Percentiles rank a stretch among this genome's conserved stretches.
phyloP scores from a whole-genome alignment of 2,113 vertebrate genomes.

The Strix uralensis region DNA sequence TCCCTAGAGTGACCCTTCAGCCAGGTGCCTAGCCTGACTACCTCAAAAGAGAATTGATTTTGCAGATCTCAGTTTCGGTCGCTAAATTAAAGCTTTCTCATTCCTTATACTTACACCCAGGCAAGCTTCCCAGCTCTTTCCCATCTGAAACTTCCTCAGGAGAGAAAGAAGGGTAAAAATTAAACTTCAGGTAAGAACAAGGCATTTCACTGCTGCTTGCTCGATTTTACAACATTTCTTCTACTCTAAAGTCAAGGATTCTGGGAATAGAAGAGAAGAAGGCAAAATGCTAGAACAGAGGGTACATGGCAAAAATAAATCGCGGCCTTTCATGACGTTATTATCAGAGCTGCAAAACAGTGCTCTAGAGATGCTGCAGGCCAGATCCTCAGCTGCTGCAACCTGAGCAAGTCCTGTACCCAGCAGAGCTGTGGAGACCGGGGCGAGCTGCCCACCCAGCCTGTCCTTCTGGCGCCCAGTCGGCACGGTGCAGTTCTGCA shows the following conservation, averaged over 20 bases:
- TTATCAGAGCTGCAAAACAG: neutral
- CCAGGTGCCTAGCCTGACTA: neutral
- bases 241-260: neutral
- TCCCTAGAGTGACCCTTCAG: neutral
- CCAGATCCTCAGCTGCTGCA: neutral
- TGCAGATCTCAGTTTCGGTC: neutral
- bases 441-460: neutral
- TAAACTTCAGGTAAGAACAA: neutral
- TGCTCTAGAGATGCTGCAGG: neutral
- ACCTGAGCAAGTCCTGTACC: neutral
- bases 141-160: neutral
- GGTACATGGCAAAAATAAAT: neutral
- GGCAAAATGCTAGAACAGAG: neutral
- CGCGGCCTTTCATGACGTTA: neutral
- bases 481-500: rapidly evolving
- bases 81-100: neutral
- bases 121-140: neutral
- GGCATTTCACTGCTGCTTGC: neutral
- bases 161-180: neutral
- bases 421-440: neutral
- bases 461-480: rapidly evolving
- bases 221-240: neutral
- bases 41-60: neutral
- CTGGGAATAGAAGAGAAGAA: neutral
- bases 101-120: neutral